Evolutionary conservation across 2,113 vertebrate genomes (phyloP), one percentile per base, ranked within the genome.

Genomic region (Tamias sibiricus): DNA sequence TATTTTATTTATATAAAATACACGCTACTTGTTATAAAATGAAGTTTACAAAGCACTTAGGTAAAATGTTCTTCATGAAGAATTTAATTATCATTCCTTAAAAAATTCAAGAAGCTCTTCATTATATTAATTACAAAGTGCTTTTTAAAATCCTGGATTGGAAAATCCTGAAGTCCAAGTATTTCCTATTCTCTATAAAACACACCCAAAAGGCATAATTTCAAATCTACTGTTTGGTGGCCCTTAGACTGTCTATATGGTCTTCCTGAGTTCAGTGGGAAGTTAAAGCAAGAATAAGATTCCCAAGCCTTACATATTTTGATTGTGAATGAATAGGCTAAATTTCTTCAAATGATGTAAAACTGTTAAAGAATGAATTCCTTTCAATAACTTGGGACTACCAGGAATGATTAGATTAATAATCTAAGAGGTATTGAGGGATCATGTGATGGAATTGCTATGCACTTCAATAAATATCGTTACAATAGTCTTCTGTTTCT

Each of bases 41-140:
- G 28, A 92, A 72, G 14, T 35, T 84, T 82, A 40, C 52, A 87
- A 93, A 88, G n/a, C 13, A 81, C 37, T 87, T 87, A 83, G 28
- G 32, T 83, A 79, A 76, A 82, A 77, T 72, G n/a, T 19, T 69
- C 17, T 83, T 8, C 28, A 35, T 47, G 11, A 86, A 84, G 30
- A 57, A 74, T 80, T 89, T 64, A 49, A 66, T 69, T 90, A 66
- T 87, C 3, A 79, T 90, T 83, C 26, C 62, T 84, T n/a, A 69
- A 62, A n/a, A 19, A 84, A 94, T 87, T 76, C 77, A 26, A 82
- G 54, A 88, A 91, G 26, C 37, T 88, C 6, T 87, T 96, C 66
- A 83, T 19, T 64, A 1, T 30, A 64, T 35, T 87, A 84, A 24
- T 90, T 84, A 69, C 0, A 30, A 77, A 83, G 22, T 10, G n/a